A percentile compares a stretch with the other conserved stretches of the same genome.
These are phyloP conservation scores for Lepidurus arcticus DNA, from an alignment of 1,140 invertebrate species.

Conservation along the genomic window DNA sequence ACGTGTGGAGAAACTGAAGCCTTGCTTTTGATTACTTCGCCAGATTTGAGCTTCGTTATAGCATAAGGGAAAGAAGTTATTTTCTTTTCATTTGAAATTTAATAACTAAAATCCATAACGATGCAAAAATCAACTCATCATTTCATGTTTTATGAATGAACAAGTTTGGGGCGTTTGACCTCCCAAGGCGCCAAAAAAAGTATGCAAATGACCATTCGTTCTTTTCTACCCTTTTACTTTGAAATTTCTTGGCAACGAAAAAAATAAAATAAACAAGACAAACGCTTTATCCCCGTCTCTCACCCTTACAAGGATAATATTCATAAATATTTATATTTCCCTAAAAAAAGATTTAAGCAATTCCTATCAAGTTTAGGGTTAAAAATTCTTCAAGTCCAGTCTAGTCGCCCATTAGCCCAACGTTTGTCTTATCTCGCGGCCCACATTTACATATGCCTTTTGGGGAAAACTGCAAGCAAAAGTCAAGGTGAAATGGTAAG, in stretches of 20 bases:
- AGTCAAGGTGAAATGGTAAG: background rate
- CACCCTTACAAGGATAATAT: background rate
- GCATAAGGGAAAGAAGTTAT: too few relatives aligned
- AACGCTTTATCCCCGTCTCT: background rate
- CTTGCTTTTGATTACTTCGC: too few relatives aligned
- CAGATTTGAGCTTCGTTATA: too few relatives aligned
- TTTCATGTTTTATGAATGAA: slow-evolving; percentile 20
- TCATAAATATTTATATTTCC: slow-evolving; percentile 15
- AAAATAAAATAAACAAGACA: background rate
- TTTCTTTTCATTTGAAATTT: background rate
- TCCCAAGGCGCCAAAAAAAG: background rate
- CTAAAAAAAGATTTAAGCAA: background rate
- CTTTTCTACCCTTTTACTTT: background rate
- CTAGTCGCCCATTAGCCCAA: background rate
- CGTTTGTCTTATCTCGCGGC: background rate
- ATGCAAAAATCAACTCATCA: background rate
- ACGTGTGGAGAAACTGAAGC: too few relatives aligned
- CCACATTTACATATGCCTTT: background rate
- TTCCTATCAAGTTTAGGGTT: slow-evolving; percentile 4
- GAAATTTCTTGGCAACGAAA: background rate
- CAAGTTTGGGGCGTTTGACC: background rate
- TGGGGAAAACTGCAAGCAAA: background rate
- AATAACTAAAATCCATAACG: background rate
- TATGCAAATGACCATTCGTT: background rate
- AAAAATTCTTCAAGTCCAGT: background rate